A percentile compares a stretch with the other conserved stretches of the same genome.
phyloP scores from a whole-genome alignment of 2,113 vertebrate species.

The Bufo gargarizans region DNA sequence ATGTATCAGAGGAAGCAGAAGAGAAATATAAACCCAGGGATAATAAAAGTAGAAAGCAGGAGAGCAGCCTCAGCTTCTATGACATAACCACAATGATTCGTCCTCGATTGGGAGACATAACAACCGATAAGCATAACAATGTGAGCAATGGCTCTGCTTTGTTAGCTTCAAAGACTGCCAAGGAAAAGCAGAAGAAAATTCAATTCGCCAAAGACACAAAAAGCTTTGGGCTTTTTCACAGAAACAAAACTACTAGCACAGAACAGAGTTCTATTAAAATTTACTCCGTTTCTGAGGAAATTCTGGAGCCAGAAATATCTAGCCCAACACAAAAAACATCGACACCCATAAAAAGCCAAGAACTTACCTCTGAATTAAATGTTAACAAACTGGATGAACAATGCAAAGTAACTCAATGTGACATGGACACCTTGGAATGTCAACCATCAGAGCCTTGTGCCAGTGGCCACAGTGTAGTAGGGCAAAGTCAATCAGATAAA shows the following conservation, averaged over 20 bases:
- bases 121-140: constrained; percentile 66
- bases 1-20: constrained; percentile 73
- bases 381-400: constrained; percentile 66
- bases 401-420: constrained; percentile 46
- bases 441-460: constrained; percentile 62
- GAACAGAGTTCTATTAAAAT: constrained; percentile 75
- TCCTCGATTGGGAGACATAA: constrained; percentile 70
- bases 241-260: constrained; percentile 69
- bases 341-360: constrained; percentile 65
- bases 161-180: constrained; percentile 66
- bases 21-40: constrained; percentile 75
- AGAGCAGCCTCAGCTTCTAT: constrained; percentile 75
- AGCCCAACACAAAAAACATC: constrained; percentile 66
- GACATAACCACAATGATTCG: constrained; percentile 74
- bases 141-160: constrained; percentile 76
- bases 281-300: constrained; percentile 83
- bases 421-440: constrained; percentile 59
- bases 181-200: constrained; percentile 74
- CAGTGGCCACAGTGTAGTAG: constrained; percentile 62
- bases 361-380: constrained; percentile 67
- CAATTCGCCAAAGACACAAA: constrained; percentile 75
- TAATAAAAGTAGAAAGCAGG: constrained; percentile 66
- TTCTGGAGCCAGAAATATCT: constrained; percentile 70
- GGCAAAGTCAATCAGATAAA: constrained; percentile 62
- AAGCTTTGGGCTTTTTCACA: constrained; percentile 78